Base-by-base conservation (phyloP, 2,113 vertebrate genomes). In the Cololabis saira region DNA sequence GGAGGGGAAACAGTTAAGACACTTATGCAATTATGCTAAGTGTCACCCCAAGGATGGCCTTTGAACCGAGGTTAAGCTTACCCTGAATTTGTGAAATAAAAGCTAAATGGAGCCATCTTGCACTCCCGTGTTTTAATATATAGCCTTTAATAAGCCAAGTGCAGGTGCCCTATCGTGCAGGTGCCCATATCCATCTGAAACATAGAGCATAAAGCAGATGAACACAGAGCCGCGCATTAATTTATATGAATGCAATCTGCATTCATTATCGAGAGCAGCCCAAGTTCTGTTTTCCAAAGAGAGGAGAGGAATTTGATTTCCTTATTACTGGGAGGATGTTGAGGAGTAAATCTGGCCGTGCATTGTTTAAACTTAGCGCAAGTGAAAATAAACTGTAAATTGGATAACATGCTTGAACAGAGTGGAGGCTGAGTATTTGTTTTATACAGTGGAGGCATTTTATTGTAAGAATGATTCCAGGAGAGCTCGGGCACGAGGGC, bases 21-120 rank as follows among this genome's bases (percentile, higher is more conserved):
- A 91, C 83, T 92, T 91, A 91, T 92, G 90, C 92, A 92, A 94
- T 93, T 92, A 93, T 93, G 91, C 91, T 94, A 92, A 94, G 93
- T 93, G 93, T 93, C 90, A 92, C 89, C 91, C 88, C 80, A 58
- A 76, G 78, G 70, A 22, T 89, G 89, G 89, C 90, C 92, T 92
- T 90, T 93, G 90, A 91, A 90, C 90, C 33, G 8, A 77, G 90
- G 92, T 93, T 92, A 92, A 90, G 87, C 89, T 92, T 85, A 79
- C 87, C 80, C 83, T 90, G 87, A 92, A 93, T 92, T 91, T 91
- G 83, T 86, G 81, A 91, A 92, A 92, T 93, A 93, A 92, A 92
- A 92, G 87, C 89, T 90, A 92, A 93, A 93, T 92, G 88, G 83
- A 90, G 83, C 86, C 85, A 92, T 90, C 89, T 85, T 82, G 67